Evolutionary conservation across 2,113 vertebrate genomes (phyloP), one percentile per base, ranked within the genome.

Genomic region (rat (Rattus norvegicus)): DNA sequence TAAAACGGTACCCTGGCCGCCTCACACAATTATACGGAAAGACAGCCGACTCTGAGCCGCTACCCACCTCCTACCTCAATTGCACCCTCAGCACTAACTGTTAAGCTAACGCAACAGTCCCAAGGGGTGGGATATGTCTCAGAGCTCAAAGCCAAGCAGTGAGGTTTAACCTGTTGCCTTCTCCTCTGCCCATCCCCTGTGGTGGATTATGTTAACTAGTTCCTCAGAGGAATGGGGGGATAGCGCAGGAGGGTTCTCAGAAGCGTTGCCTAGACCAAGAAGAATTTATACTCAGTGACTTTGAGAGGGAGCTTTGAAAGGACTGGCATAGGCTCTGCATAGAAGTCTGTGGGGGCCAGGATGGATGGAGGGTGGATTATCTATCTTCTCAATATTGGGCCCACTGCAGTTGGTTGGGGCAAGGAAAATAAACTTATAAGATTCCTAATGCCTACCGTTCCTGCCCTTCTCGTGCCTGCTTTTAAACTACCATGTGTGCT

Each of bases 1-100:
- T 75, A 77, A 95, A 97, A 96, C 70, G 36, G 43, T 47, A 47
- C 39, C 11, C 95, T 97, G 52, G 54, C 49, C 28, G 56, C 80
- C 94, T 94, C 39, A n/a, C 9, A 24, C 61, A 90, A 96, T 96
- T 77, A 73, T 56, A 86, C 26, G 73, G 11, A 72, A 90, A 93
- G 59, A 90, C 43, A 79, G 28, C 43, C 8, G 39, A 43, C 28
- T 81, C 7, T 0, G 13, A 89, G 85, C 4, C 43, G 14, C 54
- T 87, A 16, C 14, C 8, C 77, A 90, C 7, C 4, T n/a, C 75
- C 33, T 19, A 49, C 54, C 9, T 76, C 16, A 65, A 33, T 20
- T 2, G 4, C 26, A 47, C 47, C 43, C 93, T 86, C 73, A 76
- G 2, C 17, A 8, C 52, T 28, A 92, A 81, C 49, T 56, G 69